Conservation (phyloP, 2,888 invertebrate genomes). For the Ligdia adustata region DNA sequence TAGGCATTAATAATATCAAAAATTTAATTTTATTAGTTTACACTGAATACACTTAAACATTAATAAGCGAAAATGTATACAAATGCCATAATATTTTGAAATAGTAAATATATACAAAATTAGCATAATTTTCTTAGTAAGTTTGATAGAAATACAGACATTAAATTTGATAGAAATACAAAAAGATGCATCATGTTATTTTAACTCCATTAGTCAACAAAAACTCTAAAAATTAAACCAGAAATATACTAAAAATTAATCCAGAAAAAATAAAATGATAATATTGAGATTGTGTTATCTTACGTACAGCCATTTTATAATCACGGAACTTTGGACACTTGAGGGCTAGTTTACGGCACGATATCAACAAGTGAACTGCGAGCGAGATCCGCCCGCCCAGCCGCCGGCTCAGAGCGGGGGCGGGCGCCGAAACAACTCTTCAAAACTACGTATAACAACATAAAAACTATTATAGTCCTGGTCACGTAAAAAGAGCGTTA, state of each 20-base stretch:
- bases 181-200: no score
- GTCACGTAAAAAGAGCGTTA: neutral
- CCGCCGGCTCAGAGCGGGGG: constrained; percentile 56
- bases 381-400: constrained; percentile 67
- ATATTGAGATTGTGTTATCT: constrained; percentile 41
- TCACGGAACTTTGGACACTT: constrained; percentile 58
- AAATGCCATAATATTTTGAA: no score
- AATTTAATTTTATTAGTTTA: no score
- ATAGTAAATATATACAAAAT: no score
- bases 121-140: no score
- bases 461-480: constrained; percentile 21
- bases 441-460: constrained; percentile 31
- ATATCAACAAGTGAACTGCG: constrained; percentile 67
- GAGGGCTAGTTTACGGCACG: constrained; percentile 63
- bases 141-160: no score
- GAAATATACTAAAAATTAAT: neutral
- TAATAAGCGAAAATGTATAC: no score
- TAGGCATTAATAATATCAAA: no score
- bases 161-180: no score
- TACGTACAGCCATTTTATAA: constrained; percentile 72
- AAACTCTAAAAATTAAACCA: neutral
- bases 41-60: no score
- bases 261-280: neutral
- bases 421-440: constrained; percentile 50
- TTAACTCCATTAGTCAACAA: neutral